These are phyloP conservation scores for Rhopalosiphum padi DNA, from an alignment of 1,140 invertebrate genomes.

Conservation along the genomic window DNA sequence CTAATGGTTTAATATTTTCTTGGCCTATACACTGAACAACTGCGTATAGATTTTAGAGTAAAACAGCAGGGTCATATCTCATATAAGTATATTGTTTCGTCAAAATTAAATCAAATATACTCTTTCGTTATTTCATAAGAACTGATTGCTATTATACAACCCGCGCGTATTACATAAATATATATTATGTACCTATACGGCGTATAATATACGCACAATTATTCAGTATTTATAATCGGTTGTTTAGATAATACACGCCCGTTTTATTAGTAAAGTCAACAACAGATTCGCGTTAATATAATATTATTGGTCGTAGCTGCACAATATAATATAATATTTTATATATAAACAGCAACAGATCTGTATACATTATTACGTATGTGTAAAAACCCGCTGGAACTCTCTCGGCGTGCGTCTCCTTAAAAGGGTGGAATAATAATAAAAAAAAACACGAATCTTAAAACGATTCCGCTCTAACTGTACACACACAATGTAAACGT, in stretches of 20 bases:
- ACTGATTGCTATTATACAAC: not conserved
- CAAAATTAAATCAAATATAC: not conserved
- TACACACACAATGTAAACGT: not conserved
- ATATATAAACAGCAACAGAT: not conserved
- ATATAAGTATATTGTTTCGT: not conserved
- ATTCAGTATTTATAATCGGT: not conserved
- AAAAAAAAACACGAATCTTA: not conserved
- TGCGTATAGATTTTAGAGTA: not conserved
- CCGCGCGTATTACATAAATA: not conserved
- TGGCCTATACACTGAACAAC: not conserved
- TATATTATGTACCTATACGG: not conserved
- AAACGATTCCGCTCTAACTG: not conserved
- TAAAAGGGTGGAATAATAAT: not conserved
- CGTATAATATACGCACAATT: not conserved
- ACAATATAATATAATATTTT: not conserved
- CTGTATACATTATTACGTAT: not conserved
- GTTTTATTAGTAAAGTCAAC: not conserved
- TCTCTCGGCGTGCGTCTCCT: not conserved
- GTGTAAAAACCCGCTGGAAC: not conserved
- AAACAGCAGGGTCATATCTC: not conserved
- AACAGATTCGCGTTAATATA: not conserved
- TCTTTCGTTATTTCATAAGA: not conserved
- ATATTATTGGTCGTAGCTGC: not conserved
- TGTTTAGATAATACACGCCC: not conserved
- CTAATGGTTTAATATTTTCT: not conserved